Conservation (phyloP, 2,797 vertebrate species). For the Anas acuta region DNA sequence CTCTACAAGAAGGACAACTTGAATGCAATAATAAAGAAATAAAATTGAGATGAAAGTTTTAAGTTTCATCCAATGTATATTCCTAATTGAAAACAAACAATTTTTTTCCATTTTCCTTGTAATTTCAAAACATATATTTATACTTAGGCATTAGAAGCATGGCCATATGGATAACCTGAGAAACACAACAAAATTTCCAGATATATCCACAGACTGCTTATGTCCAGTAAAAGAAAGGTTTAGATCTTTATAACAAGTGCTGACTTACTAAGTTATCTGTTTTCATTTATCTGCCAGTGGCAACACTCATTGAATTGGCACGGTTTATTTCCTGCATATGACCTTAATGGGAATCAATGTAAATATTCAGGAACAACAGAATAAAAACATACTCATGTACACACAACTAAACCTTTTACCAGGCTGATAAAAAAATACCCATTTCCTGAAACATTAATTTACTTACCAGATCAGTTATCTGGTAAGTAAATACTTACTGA, state of each 20-base stretch:
- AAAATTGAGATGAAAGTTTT: too few species aligned
- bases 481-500: neutral
- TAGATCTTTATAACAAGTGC: neutral
- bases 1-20: neutral
- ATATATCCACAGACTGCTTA: neutral
- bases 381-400: neutral
- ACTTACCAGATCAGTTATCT: neutral
- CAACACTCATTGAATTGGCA: neutral
- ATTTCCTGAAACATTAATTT: conserved; percentile 38
- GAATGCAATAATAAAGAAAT: too few species aligned
- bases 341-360: neutral
- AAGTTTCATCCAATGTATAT: neutral
- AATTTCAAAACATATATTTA: neutral
- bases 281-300: neutral
- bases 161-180: neutral
- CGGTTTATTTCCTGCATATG: neutral
- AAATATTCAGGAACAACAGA: neutral
- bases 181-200: neutral
- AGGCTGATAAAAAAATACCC: conserved; percentile 26
- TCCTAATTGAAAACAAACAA: neutral
- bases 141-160: neutral
- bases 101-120: neutral
- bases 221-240: neutral
- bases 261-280: neutral
- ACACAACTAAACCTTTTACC: neutral